Percentiles rank a stretch among this genome's conserved stretches.
Evolutionary conservation across 37 sponge, comb jelly and placozoan genomes (phyloP).

Genomic region (Halisarca cf. caerulea): DNA sequence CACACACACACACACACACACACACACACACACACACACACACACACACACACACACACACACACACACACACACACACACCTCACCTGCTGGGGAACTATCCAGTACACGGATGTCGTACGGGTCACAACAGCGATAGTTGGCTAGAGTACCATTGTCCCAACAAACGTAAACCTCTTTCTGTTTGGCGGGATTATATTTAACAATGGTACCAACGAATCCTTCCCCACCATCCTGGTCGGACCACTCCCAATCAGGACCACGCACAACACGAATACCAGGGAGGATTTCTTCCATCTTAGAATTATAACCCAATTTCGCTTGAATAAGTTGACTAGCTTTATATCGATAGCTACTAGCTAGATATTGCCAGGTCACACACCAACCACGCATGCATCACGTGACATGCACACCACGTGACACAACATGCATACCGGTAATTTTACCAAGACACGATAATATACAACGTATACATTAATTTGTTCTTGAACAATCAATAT

Average conservation of each 20-base stretch:
- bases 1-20: too few species aligned
- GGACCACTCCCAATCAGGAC: slow-evolving; percentile 90
- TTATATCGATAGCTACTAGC: too few species aligned
- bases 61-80: background rate
- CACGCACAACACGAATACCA: slow-evolving; percentile 77
- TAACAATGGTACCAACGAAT: slow-evolving; percentile 68
- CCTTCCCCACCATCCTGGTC: slow-evolving; percentile 89
- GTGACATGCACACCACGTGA: too few species aligned
- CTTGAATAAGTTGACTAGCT: too few species aligned
- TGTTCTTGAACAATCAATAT: too few species aligned
- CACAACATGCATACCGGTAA: too few species aligned
- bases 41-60: slow-evolving; percentile 19
- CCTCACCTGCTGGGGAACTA: slow-evolving; percentile 61
- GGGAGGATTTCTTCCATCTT: slow-evolving; percentile 43
- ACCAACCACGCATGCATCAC: too few species aligned
- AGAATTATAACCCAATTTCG: too few species aligned
- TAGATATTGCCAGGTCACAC: too few species aligned
- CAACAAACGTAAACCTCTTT: slow-evolving; percentile 75
- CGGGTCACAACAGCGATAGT: slow-evolving; percentile 64
- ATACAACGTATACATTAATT: too few species aligned
- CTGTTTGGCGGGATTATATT: slow-evolving; percentile 44
- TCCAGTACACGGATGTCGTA: slow-evolving; percentile 80
- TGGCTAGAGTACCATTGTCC: slow-evolving; percentile 85
- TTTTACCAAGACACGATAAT: too few species aligned
- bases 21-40: background rate